phyloP scores from a whole-genome alignment of 2,113 vertebrate species.

The Campylorhamphus procurvoides region DNA sequence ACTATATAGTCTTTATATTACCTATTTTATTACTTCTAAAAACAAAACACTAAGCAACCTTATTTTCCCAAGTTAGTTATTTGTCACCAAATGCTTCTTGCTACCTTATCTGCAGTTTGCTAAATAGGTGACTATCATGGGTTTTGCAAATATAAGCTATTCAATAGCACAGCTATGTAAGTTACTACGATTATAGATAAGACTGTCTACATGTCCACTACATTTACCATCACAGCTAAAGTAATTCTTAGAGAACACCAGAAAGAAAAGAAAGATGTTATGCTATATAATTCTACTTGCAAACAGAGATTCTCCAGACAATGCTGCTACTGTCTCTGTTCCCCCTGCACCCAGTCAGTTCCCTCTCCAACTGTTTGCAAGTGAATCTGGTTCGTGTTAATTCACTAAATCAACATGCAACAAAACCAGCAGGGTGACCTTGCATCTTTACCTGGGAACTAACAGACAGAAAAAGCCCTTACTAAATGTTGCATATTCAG shows the following conservation, averaged over 20 bases:
- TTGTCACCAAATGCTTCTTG: not conserved
- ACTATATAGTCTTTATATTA: not conserved
- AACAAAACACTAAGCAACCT: not conserved
- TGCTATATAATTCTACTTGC: not conserved
- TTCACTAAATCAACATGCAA: not conserved
- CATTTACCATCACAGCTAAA: not conserved
- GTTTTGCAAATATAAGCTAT: not conserved
- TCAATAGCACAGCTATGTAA: not conserved
- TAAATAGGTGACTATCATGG: fast-evolving
- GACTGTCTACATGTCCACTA: not conserved
- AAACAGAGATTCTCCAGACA: not conserved
- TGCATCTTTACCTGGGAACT: not conserved
- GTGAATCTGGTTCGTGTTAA: constrained; percentile 7
- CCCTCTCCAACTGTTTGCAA: not conserved
- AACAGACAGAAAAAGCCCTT: not conserved
- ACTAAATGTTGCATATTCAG: not conserved
- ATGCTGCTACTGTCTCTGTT: not conserved
- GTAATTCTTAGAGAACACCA: not conserved
- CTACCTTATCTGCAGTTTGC: not conserved
- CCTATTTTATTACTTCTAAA: not conserved
- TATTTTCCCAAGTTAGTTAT: not conserved
- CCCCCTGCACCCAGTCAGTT: fast-evolving
- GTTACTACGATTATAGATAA: not conserved
- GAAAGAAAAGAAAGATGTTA: not conserved
- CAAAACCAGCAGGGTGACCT: not conserved